phyloP scores from a whole-genome alignment of 1,140 invertebrate species.

The Hyles euphorbiae region DNA sequence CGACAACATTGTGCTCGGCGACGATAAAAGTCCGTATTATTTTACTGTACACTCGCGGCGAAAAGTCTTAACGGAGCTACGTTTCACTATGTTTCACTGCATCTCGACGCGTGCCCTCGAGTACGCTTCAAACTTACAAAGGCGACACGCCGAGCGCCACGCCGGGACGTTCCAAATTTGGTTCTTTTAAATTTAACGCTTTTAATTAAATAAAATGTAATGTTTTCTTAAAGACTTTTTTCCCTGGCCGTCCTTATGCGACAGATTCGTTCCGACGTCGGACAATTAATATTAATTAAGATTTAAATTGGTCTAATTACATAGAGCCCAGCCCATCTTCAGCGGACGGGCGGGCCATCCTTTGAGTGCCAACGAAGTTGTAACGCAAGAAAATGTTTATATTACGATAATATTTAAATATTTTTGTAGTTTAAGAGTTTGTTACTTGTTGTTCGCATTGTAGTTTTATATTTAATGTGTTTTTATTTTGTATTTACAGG shows the following conservation, averaged over 20 bases:
- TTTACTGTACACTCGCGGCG: constrained; percentile 51
- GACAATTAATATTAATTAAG: constrained; percentile 75
- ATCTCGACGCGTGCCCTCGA: constrained; percentile 24
- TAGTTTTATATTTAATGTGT: no score
- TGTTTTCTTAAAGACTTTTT: constrained; percentile 53
- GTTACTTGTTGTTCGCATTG: no score
- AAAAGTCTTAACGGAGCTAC: constrained; percentile 36
- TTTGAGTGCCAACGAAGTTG: constrained; percentile 27
- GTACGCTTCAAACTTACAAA: constrained; percentile 31
- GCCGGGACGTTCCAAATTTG: constrained; percentile 25
- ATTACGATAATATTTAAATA: no score
- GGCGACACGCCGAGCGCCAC: constrained; percentile 20
- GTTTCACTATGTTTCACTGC: constrained; percentile 13
- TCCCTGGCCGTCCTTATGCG: constrained; percentile 53
- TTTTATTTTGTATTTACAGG: no score
- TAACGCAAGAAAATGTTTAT: constrained; percentile 18
- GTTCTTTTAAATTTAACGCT: constrained; percentile 39
- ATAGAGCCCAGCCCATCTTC: constrained; percentile 63
- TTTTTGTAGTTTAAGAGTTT: no score
- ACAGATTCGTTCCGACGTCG: constrained; percentile 66
- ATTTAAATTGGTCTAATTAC: constrained; percentile 74
- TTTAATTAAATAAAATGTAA: constrained; percentile 53
- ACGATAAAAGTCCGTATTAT: constrained; percentile 55
- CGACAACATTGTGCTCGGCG: constrained; percentile 55
- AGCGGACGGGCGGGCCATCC: constrained; percentile 41